phyloP scores from a whole-genome alignment of 2,797 vertebrate genomes.

The Sebastes itinus region DNA sequence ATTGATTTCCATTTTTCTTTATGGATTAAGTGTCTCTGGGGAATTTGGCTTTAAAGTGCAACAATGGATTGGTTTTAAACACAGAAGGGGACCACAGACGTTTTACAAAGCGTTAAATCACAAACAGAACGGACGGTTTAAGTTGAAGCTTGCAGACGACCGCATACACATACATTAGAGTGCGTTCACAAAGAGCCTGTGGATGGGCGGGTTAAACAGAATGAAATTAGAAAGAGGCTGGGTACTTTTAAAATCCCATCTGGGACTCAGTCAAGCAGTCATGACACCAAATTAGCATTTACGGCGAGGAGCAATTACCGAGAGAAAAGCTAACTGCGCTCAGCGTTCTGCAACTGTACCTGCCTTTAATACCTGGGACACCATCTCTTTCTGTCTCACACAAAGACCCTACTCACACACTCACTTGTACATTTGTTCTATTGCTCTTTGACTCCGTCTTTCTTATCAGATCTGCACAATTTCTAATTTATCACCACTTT shows the following conservation, averaged over 20 bases:
- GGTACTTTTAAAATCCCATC: conserved; percentile 79
- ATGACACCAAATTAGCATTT: conserved; percentile 81
- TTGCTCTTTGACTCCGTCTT: conserved; percentile 27
- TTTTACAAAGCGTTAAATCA: conserved; percentile 58
- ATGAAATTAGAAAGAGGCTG: conserved; percentile 75
- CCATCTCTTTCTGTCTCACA: conserved; percentile 48
- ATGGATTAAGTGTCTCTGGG: conserved; percentile 17
- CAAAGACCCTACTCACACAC: conserved; percentile 12
- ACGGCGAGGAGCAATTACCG: conserved; percentile 71
- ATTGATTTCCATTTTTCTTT: conserved; percentile 17
- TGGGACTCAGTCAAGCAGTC: conserved; percentile 74
- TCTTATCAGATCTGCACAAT: conserved; percentile 34
- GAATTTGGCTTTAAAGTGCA: conserved; percentile 11
- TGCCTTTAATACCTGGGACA: conserved; percentile 63
- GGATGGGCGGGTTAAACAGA: conserved; percentile 67
- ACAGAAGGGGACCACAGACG: not conserved
- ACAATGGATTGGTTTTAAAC: conserved; percentile 34
- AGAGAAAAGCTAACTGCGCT: conserved; percentile 74
- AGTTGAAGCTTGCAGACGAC: conserved; percentile 17
- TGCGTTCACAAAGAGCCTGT: conserved; percentile 38
- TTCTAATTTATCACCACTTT: conserved; percentile 36
- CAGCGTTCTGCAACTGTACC: conserved; percentile 70
- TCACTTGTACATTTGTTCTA: not conserved
- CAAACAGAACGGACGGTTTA: conserved; percentile 50
- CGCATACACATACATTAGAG: conserved; percentile 7